phyloP scores from a whole-genome alignment of 1,140 invertebrate genomes.

The Tribolium castaneum region DNA sequence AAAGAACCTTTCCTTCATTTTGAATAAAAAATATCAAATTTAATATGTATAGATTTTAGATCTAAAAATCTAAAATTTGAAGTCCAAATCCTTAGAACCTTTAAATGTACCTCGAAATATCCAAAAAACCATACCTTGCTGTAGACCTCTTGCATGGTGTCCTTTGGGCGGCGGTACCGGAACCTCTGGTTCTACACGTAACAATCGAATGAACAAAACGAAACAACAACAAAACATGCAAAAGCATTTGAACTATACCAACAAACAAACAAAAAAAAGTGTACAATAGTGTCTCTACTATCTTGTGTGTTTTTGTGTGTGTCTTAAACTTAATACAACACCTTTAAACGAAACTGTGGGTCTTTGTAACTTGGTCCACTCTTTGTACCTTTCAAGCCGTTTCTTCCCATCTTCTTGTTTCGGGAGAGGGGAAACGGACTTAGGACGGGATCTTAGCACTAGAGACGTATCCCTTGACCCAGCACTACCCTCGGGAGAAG shows the following conservation, averaged over 20 bases:
- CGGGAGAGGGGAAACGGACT: constrained; percentile 65
- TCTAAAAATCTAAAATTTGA: no score
- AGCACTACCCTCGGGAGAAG: constrained; percentile 66
- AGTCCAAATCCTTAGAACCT: no score
- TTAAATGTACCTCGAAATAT: background rate
- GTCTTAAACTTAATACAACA: constrained; percentile 63
- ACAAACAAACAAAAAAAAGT: background rate
- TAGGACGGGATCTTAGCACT: constrained; percentile 57
- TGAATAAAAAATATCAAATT: no score
- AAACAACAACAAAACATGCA: constrained; percentile 38
- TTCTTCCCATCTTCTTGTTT: constrained; percentile 72
- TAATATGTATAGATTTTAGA: no score
- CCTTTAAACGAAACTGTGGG: constrained; percentile 79
- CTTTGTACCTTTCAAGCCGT: constrained; percentile 70
- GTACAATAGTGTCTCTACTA: background rate
- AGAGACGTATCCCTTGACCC: constrained; percentile 58
- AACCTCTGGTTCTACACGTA: constrained; percentile 71
- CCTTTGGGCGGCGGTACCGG: constrained; percentile 74
- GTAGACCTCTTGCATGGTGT: constrained; percentile 68
- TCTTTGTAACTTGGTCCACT: constrained; percentile 68
- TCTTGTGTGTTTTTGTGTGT: constrained; percentile 35
- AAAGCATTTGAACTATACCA: constrained; percentile 40
- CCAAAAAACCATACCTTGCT: constrained; percentile 51
- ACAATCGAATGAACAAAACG: constrained; percentile 24
- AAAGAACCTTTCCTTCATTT: no score